Base-by-base conservation (phyloP, 2,888 invertebrate species). In the Caenorhabditis uteleia region DNA sequence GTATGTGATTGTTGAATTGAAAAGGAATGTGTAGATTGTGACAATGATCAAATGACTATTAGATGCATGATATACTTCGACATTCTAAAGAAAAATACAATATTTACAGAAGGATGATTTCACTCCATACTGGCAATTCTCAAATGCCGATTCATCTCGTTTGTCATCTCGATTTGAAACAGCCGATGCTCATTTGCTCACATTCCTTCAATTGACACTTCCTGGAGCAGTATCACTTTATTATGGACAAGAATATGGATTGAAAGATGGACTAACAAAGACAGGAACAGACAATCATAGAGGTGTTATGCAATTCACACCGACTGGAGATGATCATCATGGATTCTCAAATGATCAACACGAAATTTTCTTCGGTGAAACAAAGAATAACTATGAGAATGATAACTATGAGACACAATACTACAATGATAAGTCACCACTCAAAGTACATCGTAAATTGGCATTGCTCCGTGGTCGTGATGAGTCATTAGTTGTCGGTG, bases 391-490 rank as follows among this genome's bases (percentile, higher is more conserved):
- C 8, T 46, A 45, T 21, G 57, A 59, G 7, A 43, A 25, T n/a
- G 70, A 74, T 38, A 75, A 75, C 49, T 74, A 59, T 38, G 70
- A 74, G 70, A 45, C 53, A 1, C 75, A 75, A 58, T 75, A 64
- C 56, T 56, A 36, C 1, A 21, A 33, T 18, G 58, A 62, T 20
- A 53, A 53, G 36, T 74, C 78, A 18, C 53, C 66, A 12, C 61
- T 77, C 27, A 77, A 77, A 54, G 54, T 73, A 38, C 75, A 68
- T 58, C 59, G 67, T 18, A 70, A 68, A 43, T 56, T 78, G 29
- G 78, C 78, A 27, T 72, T 74, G 51, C 67, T 77, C 20, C 64
- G 77, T n/a, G 67, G 66, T 48, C 53, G 74, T 3, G 77, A 77
- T 31, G 75, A 77, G 53, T 74, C 72, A 23, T 51, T 75, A 23